Conservation (phyloP, 2,113 vertebrate species). For the Nerophis lumbriciformis region DNA sequence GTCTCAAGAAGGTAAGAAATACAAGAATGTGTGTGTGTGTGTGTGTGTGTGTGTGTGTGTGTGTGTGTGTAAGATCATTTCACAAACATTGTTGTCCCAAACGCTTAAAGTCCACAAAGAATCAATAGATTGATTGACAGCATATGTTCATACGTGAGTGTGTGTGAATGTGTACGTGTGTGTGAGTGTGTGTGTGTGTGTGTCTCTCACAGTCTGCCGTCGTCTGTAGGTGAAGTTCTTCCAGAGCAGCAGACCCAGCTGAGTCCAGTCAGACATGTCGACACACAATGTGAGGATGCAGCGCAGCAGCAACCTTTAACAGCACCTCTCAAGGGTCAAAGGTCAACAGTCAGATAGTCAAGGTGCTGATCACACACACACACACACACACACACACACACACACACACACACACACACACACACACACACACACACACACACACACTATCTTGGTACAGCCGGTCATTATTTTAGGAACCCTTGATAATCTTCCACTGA, state of each 20-base stretch:
- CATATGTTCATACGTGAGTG: not conserved
- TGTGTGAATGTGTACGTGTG: not conserved
- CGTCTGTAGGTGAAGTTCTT: constrained; percentile 94
- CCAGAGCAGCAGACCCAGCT: constrained; percentile 92
- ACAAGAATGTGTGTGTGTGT: too few species aligned
- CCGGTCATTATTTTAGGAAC: not conserved
- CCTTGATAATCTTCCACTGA: constrained; percentile 1
- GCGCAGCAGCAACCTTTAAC: not conserved
- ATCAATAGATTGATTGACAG: too few species aligned
- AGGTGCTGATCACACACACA: constrained; percentile 24
- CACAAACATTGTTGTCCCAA: too few species aligned
- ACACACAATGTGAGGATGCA: constrained; percentile 40
- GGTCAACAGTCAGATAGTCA: constrained; percentile 35
- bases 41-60: not conserved
- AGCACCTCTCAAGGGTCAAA: constrained; percentile 52
- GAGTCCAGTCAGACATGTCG: constrained; percentile 84
- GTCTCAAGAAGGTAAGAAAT: too few species aligned
- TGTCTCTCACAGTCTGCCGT: constrained; percentile 83
- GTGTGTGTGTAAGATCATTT: not conserved
- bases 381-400: too few species aligned
- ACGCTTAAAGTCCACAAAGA: too few species aligned
- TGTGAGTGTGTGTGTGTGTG: not conserved
- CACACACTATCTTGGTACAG: not conserved
- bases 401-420: not conserved
- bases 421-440: not conserved